Conservation (phyloP, 2,888 invertebrate genomes). For the Dasypolia templi region DNA sequence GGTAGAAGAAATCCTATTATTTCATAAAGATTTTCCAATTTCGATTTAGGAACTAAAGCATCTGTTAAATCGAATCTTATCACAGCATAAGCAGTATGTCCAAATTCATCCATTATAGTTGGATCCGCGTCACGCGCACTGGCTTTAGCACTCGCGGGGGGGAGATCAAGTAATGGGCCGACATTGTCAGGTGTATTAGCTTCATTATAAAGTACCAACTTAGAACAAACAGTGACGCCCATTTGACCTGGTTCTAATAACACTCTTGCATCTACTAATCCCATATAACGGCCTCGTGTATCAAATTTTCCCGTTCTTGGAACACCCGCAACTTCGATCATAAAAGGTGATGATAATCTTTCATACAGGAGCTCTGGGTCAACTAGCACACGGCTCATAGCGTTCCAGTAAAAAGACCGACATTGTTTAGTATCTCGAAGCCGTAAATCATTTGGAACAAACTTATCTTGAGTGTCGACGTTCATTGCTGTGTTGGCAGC, state of each 20-base stretch:
- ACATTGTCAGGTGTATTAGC: slow-evolving; percentile 72
- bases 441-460: slow-evolving; percentile 76
- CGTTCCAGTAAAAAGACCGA: slow-evolving; percentile 83
- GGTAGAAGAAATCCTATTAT: slow-evolving; percentile 76
- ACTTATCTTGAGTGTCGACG: slow-evolving; percentile 78
- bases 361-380: slow-evolving; percentile 72
- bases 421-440: slow-evolving; percentile 68
- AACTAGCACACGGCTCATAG: slow-evolving; percentile 83
- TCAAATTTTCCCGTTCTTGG: slow-evolving; percentile 82
- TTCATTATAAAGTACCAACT: slow-evolving; percentile 77
- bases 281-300: slow-evolving; percentile 82
- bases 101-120: slow-evolving; percentile 75
- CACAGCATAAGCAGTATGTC: slow-evolving; percentile 78
- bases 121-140: slow-evolving; percentile 76
- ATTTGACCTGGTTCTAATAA: slow-evolving; percentile 81
- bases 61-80: slow-evolving; percentile 83
- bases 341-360: slow-evolving; percentile 75
- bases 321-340: slow-evolving; percentile 85
- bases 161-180: slow-evolving; percentile 79
- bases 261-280: slow-evolving; percentile 79
- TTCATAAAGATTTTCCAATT: slow-evolving; percentile 76
- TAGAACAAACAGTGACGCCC: slow-evolving; percentile 78
- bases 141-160: slow-evolving; percentile 81
- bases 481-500: slow-evolving; percentile 76
- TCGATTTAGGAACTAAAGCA: slow-evolving; percentile 76